Conservation (phyloP, 1,140 invertebrate genomes). For the Drosophila novamexicana region DNA sequence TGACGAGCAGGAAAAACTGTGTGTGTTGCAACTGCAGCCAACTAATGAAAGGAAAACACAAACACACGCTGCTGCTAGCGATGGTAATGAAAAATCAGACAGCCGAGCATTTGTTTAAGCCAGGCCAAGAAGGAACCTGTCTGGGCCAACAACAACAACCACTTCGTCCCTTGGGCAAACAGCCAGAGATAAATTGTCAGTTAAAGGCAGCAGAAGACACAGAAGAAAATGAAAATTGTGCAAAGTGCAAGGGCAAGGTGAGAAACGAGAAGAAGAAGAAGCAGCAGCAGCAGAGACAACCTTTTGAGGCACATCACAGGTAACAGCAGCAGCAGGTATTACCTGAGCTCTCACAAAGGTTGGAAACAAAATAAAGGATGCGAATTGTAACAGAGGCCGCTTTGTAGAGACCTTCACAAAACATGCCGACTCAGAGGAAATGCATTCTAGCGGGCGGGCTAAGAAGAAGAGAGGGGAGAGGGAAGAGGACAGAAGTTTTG, state of each 20-base stretch:
- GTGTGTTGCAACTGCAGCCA: constrained; percentile 8
- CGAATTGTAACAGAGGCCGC: constrained; percentile 43
- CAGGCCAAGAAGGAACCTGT: constrained; percentile 64
- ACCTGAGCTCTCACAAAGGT: not conserved
- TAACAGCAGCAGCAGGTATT: constrained; percentile 26
- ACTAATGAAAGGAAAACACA: constrained; percentile 79
- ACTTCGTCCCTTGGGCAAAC: constrained; percentile 50
- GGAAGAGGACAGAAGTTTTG: not conserved
- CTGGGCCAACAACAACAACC: constrained; percentile 62
- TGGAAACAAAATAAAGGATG: constrained; percentile 26
- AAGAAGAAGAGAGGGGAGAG: not conserved
- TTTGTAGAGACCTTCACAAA: constrained; percentile 22
- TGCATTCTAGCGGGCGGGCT: constrained; percentile 18
- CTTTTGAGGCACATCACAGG: constrained; percentile 39
- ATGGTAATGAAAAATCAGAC: constrained; percentile 74
- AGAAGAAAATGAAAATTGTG: constrained; percentile 69
- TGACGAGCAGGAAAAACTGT: constrained; percentile 10
- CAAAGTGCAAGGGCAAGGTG: constrained; percentile 62
- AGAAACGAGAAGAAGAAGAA: constrained; percentile 21
- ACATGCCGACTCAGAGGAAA: constrained; percentile 55
- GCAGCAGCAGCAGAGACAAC: constrained; percentile 3
- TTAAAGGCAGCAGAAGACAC: constrained; percentile 54
- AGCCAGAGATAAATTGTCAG: constrained; percentile 76
- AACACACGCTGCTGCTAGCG: constrained; percentile 26
- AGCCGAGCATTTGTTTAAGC: constrained; percentile 68